These are phyloP conservation scores for Pluvianellus socialis DNA, from an alignment of 2,113 vertebrate genomes.

Conservation along the genomic window DNA sequence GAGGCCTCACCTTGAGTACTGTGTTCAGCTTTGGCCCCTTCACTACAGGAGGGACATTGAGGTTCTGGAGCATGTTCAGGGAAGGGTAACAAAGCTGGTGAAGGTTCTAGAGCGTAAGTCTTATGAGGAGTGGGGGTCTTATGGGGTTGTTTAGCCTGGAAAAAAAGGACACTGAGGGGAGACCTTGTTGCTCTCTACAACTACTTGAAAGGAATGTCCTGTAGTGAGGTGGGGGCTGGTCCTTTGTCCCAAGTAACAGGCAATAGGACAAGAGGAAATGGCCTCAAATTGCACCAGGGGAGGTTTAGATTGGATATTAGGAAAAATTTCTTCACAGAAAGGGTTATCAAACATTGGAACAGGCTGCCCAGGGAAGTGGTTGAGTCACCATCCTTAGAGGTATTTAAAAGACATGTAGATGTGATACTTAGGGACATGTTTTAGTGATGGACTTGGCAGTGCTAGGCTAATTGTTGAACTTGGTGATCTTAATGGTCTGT, in stretches of 20 bases:
- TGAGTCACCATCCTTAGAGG: background rate
- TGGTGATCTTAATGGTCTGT: background rate
- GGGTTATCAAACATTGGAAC: background rate
- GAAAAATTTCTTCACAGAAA: background rate
- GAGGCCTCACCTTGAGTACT: background rate
- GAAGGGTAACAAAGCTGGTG: background rate
- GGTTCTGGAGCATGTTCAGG: background rate
- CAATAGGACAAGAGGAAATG: background rate
- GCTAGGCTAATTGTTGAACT: background rate
- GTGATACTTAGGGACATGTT: background rate
- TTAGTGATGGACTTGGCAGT: background rate
- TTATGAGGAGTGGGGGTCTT: too few species aligned
- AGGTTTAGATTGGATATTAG: background rate
- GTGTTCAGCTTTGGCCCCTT: background rate
- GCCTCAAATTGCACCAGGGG: background rate
- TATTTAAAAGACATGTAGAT: background rate
- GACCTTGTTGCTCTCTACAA: background rate
- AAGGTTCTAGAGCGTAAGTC: background rate
- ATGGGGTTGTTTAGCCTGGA: background rate
- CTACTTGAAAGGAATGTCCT: background rate
- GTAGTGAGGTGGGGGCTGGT: background rate
- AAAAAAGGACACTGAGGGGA: background rate
- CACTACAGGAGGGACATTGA: background rate
- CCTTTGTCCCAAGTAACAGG: background rate
- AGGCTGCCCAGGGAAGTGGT: background rate